Conservation (phyloP, 2,888 invertebrate species). For the Oscheius sp. region DNA sequence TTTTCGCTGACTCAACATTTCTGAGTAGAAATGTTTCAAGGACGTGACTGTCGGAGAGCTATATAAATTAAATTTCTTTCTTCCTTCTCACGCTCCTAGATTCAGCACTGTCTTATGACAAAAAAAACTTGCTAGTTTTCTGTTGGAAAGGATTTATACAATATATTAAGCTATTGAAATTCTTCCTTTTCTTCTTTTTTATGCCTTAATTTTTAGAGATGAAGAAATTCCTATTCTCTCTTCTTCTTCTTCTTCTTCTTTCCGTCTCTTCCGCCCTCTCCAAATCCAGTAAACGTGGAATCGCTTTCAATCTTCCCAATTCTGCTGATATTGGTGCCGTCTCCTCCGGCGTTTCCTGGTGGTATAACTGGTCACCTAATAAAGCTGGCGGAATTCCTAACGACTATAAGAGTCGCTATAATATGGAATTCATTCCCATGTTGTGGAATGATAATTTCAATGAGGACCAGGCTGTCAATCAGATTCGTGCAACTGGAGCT, state of each 20-base stretch:
- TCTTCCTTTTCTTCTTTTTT: neutral
- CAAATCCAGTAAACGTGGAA: neutral
- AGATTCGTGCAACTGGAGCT: neutral
- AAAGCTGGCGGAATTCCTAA: neutral
- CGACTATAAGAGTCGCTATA: neutral
- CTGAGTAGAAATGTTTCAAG: too few relatives aligned
- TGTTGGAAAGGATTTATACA: too few relatives aligned
- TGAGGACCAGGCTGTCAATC: neutral
- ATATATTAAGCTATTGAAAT: too few relatives aligned
- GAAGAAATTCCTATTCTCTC: neutral
- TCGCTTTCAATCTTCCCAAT: neutral
- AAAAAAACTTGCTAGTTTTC: too few relatives aligned
- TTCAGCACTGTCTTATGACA: too few relatives aligned
- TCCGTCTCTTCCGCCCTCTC: neutral
- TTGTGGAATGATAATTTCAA: neutral
- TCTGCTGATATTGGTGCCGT: neutral
- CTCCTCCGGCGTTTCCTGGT: neutral
- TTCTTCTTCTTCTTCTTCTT: neutral
- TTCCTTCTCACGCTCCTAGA: too few relatives aligned
- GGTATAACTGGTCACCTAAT: neutral
- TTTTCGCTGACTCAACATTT: too few relatives aligned
- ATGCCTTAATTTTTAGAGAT: neutral
- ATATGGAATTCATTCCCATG: constrained; percentile 6
- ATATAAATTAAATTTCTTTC: too few relatives aligned
- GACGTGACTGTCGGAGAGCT: too few relatives aligned